A percentile compares a stretch with the other conserved stretches of the same genome.
Evolutionary conservation across 2,113 vertebrate genomes (phyloP).

Genomic region (Sus scrofa): T2T-Sscrofa CM000826.6:105205001-105205500

Average conservation of each 20-base stretch:
- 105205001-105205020: background rate
- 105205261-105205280: background rate
- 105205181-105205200: constrained; percentile 17
- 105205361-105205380: background rate
- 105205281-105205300: constrained; percentile 14
- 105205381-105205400: background rate
- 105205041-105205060: constrained; percentile 22
- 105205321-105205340: background rate
- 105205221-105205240: background rate
- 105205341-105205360: background rate
- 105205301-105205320: constrained; percentile 54
- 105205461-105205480: background rate
- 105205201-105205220: background rate
- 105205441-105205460: background rate
- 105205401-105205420: constrained; percentile 35
- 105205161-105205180: background rate
- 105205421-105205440: constrained; percentile 25
- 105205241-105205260: background rate
- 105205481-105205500: background rate
- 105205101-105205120: background rate
- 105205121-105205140: background rate
- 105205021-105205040: background rate
- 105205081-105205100: constrained; percentile 1
- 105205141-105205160: background rate
- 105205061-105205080: constrained; percentile 13